phyloP scores from a whole-genome alignment of 2,113 vertebrate genomes.

The Centrocercus urophasianus region DNA sequence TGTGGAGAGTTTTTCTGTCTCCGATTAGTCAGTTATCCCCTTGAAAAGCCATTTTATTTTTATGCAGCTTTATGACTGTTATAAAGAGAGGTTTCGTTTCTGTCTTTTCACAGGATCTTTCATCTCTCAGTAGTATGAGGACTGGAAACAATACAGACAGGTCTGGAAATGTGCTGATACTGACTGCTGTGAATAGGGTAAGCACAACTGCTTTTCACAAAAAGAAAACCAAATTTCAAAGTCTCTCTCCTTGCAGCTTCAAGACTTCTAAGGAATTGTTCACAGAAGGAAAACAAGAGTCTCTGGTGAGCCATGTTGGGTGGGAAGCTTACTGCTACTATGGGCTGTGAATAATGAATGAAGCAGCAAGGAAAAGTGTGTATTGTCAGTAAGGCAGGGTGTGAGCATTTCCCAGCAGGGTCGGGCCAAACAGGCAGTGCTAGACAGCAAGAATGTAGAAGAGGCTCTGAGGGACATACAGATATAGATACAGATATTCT shows the following conservation, averaged over 20 bases:
- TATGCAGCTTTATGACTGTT: neutral
- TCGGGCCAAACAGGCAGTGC: neutral
- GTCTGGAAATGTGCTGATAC: neutral
- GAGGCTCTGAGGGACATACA: neutral
- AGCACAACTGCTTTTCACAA: neutral
- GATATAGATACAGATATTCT: neutral
- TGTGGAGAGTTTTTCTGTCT: neutral
- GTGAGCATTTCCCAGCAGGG: neutral
- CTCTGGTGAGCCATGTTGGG: neutral
- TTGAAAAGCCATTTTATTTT: neutral
- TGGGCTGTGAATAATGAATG: neutral
- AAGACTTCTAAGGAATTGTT: neutral
- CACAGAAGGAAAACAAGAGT: neutral
- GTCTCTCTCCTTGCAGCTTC: neutral
- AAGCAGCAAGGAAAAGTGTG: neutral
- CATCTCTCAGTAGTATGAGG: neutral
- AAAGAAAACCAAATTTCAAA: conserved; percentile 16
- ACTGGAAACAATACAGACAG: neutral
- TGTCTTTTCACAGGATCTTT: neutral
- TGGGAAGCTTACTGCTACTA: neutral
- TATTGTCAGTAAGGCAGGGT: neutral
- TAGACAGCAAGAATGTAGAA: neutral
- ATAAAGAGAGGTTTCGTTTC: neutral
- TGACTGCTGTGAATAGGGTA: neutral
- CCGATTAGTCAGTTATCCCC: neutral